Evolutionary conservation across 2,113 vertebrate species (phyloP), one percentile per base, ranked within the genome.

Genomic region (Rhinoptilus africanus): DNA sequence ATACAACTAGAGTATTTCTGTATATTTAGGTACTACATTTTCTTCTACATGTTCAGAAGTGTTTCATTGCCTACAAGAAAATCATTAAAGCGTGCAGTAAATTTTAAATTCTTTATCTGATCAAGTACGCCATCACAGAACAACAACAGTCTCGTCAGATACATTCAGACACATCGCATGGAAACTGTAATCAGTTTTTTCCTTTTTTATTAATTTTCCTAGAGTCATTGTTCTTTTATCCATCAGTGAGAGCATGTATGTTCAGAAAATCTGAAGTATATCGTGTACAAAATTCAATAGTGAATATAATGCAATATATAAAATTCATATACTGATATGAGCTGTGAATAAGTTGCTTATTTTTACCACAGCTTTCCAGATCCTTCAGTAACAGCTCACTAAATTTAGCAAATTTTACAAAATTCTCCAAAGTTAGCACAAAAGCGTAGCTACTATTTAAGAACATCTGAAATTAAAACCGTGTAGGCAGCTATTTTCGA

Each of bases 281-380:
- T 8, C 0, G 0, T 1, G 0, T 51, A 72, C 13, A 66, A 92
- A 83, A 89, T 69, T 45, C 10, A 79, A 5, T 56, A 51, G 6
- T 26, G 14, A 81, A 48, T 41, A 47, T 27, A 67, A 72, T 15
- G 7, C 26, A 64, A 59, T n/a, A 73, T 15, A 66, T 48, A 28
- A 24, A 85, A 85, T 60, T 59, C 14, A 88, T 75, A 73, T 62
- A 76, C 11, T 57, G n/a, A 47, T 32, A 63, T 3, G 2, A 95
- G 7, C 79, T 53, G 6, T n/a, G 41, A 71, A 72, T 53, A 63
- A 85, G 9, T 47, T 51, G 21, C 12, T 63, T 67, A 45, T 64
- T 71, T 88, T 80, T 39, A 74, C 35, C 37, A 48, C 26, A 89
- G 47, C 12, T 86, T 86, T 71, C 11, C 28, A 50, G 45, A 54